A percentile compares a stretch with the other conserved stretches of the same genome.
These are phyloP conservation scores for Cyaniris semiargus DNA, from an alignment of 2,888 invertebrate genomes.

Conservation along the genomic window DNA sequence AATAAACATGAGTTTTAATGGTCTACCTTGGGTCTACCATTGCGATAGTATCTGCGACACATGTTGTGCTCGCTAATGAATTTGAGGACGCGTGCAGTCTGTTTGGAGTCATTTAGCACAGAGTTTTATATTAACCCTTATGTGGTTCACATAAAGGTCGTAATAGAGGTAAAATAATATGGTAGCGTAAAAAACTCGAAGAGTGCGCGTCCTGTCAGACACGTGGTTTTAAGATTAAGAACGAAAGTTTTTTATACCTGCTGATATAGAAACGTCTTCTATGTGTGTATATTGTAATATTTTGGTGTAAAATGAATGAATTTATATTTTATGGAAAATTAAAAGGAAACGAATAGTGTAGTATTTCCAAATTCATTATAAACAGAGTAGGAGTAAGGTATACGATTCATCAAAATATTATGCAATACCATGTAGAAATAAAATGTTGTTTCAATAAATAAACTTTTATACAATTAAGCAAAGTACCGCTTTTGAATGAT, in stretches of 20 bases:
- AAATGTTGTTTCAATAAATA: not conserved
- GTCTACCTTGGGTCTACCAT: conserved; percentile 40
- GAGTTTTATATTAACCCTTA: not conserved
- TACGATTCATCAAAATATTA: too few species aligned
- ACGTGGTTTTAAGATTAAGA: not conserved
- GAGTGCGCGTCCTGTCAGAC: conserved; percentile 27
- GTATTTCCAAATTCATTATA: too few species aligned
- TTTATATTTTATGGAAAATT: too few species aligned
- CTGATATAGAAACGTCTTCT: not conserved
- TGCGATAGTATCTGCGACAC: conserved; percentile 68
- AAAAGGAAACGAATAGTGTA: too few species aligned
- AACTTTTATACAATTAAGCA: not conserved
- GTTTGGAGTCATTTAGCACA: not conserved
- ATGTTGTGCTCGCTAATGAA: conserved; percentile 71
- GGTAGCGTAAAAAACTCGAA: conserved; percentile 45
- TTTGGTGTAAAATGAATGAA: too few species aligned
- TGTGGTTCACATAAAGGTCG: not conserved
- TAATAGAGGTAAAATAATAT: not conserved
- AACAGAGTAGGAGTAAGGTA: too few species aligned
- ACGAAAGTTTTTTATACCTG: not conserved
- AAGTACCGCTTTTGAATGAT: not conserved
- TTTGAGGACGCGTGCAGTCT: conserved; percentile 48
- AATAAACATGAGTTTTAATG: conserved; percentile 68
- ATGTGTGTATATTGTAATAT: too few species aligned
- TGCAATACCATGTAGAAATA: too few species aligned